Evolutionary conservation across 2,797 vertebrate genomes (phyloP).

Genomic region (Phaenicophaeus curvirostris): DNA sequence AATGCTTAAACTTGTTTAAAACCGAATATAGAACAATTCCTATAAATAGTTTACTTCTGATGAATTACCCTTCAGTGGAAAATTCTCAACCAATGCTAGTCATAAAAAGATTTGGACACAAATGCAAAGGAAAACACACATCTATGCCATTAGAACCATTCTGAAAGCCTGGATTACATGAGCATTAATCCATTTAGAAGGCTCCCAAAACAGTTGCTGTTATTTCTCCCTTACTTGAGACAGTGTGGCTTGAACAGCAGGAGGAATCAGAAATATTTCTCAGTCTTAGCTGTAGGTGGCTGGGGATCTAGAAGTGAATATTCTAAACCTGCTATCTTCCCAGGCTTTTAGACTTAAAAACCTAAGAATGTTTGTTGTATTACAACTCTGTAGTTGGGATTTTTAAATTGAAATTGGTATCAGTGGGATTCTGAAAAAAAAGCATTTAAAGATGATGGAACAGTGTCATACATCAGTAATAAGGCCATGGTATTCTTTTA

Average conservation of each 20-base stretch:
- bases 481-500: not conserved
- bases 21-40: not conserved
- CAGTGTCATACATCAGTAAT: not conserved
- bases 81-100: not conserved
- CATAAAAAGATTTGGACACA: conserved; percentile 10
- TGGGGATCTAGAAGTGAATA: not conserved
- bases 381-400: not conserved
- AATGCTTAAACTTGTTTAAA: conserved; percentile 14
- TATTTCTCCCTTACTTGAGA: conserved; percentile 6
- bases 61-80: conserved; percentile 35
- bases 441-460: not conserved
- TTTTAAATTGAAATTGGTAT: not conserved
- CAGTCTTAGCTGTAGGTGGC: not conserved
- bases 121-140: not conserved
- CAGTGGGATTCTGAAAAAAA: not conserved
- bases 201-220: conserved; percentile 37
- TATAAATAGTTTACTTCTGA: conserved; percentile 41
- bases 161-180: not conserved
- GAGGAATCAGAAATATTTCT: conserved; percentile 18
- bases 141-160: conserved; percentile 41
- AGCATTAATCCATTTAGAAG: conserved; percentile 45
- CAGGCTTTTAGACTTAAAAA: not conserved
- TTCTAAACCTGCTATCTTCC: not conserved
- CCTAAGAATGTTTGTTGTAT: not conserved
- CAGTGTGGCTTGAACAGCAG: not conserved